A percentile compares a stretch with the other conserved stretches of the same genome.
Evolutionary conservation across 2,797 vertebrate species (phyloP).

Genomic region (Octomys mimax): DNA sequence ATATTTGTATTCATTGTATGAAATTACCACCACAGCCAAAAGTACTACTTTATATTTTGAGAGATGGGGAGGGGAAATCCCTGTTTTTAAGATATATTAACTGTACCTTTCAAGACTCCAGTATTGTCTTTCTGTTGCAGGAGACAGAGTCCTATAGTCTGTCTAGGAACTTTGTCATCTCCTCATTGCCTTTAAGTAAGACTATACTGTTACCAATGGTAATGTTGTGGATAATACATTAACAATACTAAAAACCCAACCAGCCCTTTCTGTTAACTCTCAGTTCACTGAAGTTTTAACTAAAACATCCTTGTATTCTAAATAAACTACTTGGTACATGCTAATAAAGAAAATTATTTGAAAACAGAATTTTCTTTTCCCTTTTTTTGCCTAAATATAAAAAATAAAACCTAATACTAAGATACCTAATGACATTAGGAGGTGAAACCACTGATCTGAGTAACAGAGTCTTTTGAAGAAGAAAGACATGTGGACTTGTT

Average conservation of each 20-base stretch:
- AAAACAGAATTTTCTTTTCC: neutral
- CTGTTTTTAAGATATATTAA: conserved; percentile 17
- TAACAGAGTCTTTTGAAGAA: conserved; percentile 11
- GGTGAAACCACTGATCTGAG: neutral
- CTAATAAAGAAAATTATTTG: conserved; percentile 39
- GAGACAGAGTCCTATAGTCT: neutral
- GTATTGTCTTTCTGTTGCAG: neutral
- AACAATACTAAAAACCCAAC: neutral
- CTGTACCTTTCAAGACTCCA: conserved; percentile 33
- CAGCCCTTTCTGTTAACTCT: neutral
- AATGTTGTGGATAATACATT: neutral
- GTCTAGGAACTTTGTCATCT: neutral
- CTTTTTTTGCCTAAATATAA: conserved; percentile 2
- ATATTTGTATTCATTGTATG: conserved; percentile 56
- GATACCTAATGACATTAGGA: neutral
- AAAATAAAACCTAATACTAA: conserved; percentile 60
- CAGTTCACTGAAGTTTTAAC: conserved; percentile 3
- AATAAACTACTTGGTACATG: neutral
- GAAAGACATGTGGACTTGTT: conserved; percentile 5
- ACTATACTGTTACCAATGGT: neutral
- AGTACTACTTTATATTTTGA: conserved; percentile 43
- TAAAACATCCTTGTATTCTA: conserved; percentile 57
- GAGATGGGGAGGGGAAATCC: neutral
- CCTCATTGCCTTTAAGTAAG: neutral
- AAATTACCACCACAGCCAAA: conserved; percentile 35